These are phyloP conservation scores for Ceuthmochares aereus DNA, from an alignment of 2,113 vertebrate genomes.

Conservation along the genomic window DNA sequence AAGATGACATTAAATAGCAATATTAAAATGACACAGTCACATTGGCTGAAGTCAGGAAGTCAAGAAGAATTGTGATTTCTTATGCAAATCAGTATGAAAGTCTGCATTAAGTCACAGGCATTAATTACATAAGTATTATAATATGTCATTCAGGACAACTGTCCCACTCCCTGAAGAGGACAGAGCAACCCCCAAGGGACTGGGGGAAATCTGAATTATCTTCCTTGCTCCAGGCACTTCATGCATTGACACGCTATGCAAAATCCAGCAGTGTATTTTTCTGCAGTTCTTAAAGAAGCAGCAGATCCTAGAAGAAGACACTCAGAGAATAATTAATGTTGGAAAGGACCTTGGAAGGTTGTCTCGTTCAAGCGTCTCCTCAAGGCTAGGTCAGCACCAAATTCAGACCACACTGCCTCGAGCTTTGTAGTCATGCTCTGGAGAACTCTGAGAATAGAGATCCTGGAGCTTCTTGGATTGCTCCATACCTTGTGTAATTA, in stretches of 20 bases:
- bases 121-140: neutral
- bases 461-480: neutral
- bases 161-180: neutral
- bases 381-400: neutral
- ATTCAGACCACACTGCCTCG: neutral
- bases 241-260: neutral
- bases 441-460: neutral
- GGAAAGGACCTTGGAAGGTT: neutral
- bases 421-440: neutral
- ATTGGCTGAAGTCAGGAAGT: neutral
- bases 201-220: neutral
- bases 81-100: neutral
- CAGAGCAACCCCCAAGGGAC: neutral
- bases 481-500: neutral
- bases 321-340: neutral
- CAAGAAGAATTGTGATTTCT: neutral
- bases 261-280: neutral
- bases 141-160: neutral
- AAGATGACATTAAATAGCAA: neutral
- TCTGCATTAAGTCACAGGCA: neutral
- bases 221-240: neutral
- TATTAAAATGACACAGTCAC: neutral
- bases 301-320: neutral
- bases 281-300: neutral
- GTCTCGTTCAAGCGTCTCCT: neutral